A percentile compares a stretch with the other conserved stretches of the same genome.
phyloP scores from a whole-genome alignment of 2,797 vertebrate species.

The Sciaenops ocellatus region DNA sequence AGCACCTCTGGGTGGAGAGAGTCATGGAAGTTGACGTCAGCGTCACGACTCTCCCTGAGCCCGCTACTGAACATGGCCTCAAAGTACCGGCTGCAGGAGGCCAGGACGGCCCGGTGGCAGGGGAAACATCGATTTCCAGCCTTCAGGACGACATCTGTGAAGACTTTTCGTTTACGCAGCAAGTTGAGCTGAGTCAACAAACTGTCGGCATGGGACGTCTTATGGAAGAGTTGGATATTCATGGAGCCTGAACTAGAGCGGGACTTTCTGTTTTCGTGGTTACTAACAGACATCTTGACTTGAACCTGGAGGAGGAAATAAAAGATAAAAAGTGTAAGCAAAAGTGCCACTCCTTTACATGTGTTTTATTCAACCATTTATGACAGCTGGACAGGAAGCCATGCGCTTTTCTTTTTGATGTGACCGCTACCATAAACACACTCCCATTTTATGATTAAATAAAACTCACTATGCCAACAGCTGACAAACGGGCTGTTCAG shows the following conservation, averaged over 20 bases:
- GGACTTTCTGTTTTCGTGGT: slow-evolving; percentile 91
- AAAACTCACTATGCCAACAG: slow-evolving; percentile 18
- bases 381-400: background rate
- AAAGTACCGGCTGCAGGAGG: slow-evolving; percentile 90
- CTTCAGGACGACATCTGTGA: slow-evolving; percentile 88
- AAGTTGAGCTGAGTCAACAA: slow-evolving; percentile 90
- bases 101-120: slow-evolving; percentile 89
- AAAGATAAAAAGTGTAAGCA: background rate
- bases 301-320: slow-evolving; percentile 45
- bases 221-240: slow-evolving; percentile 92
- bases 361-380: background rate
- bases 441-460: slow-evolving; percentile 44
- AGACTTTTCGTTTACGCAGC: slow-evolving; percentile 86
- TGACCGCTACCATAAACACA: slow-evolving; percentile 40
- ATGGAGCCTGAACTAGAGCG: slow-evolving; percentile 91
- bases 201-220: slow-evolving; percentile 89
- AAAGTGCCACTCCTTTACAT: background rate
- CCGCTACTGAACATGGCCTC: slow-evolving; percentile 91
- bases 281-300: slow-evolving; percentile 88
- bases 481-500: slow-evolving; percentile 34
- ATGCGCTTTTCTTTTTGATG: slow-evolving; percentile 17
- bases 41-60: slow-evolving; percentile 86
- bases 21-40: slow-evolving; percentile 89
- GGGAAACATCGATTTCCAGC: slow-evolving; percentile 87
- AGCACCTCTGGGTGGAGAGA: slow-evolving; percentile 90